phyloP scores from a whole-genome alignment of 2,888 invertebrate species.

The Leucophenga maculata region DNA sequence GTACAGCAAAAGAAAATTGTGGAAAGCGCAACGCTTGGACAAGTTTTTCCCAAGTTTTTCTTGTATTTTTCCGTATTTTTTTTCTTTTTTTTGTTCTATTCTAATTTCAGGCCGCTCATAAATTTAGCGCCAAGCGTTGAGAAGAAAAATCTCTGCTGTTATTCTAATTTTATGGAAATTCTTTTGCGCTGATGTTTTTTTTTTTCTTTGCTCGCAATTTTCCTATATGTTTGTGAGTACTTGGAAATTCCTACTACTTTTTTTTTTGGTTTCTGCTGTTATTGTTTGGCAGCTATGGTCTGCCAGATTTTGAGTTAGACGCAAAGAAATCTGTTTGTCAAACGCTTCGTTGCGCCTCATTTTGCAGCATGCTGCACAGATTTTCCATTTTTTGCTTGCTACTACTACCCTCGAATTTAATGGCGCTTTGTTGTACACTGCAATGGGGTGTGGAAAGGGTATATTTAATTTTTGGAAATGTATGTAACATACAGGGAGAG shows the following conservation, averaged over 20 bases:
- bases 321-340: constrained; percentile 62
- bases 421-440: neutral
- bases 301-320: neutral
- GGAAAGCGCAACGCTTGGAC: neutral
- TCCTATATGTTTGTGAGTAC: constrained; percentile 37
- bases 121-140: constrained; percentile 43
- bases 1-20: neutral
- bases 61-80: no score
- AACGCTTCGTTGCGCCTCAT: constrained; percentile 66
- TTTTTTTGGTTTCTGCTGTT: neutral
- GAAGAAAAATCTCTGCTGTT: constrained; percentile 63
- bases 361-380: constrained; percentile 45
- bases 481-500: no score
- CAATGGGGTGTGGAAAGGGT: no score
- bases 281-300: neutral
- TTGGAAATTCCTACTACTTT: neutral
- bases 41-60: constrained; percentile 4
- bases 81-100: constrained; percentile 27
- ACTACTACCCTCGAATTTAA: constrained; percentile 1
- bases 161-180: constrained; percentile 67
- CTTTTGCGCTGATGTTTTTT: constrained; percentile 49
- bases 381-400: neutral
- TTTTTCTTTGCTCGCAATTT: constrained; percentile 53
- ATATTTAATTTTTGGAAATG: no score
- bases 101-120: constrained; percentile 56